Evolutionary conservation across 2,888 invertebrate species (phyloP).

Genomic region (Listrodromus nycthemerus): DNA sequence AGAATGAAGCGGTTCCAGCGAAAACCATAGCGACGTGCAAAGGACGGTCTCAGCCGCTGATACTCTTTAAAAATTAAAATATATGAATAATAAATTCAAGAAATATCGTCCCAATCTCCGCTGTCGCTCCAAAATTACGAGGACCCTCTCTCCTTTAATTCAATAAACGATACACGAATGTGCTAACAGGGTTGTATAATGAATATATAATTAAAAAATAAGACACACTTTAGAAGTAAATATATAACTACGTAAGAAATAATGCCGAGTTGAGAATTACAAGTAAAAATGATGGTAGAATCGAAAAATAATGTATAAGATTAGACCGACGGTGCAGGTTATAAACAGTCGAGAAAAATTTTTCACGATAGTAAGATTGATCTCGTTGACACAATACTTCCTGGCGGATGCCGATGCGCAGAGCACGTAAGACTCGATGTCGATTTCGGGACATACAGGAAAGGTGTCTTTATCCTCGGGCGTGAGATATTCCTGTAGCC

Average conservation of each 20-base stretch:
- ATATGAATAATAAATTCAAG: neutral
- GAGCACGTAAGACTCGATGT: conserved; percentile 78
- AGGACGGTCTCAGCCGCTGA: conserved; percentile 23
- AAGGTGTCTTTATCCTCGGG: conserved; percentile 75
- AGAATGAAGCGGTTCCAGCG: conserved; percentile 21
- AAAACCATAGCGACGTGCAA: conserved; percentile 28
- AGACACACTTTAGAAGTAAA: no score
- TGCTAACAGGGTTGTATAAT: no score
- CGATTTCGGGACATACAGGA: conserved; percentile 75
- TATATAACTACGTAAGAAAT: neutral
- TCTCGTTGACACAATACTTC: conserved; percentile 76
- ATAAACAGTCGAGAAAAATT: conserved; percentile 68
- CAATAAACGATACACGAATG: neutral
- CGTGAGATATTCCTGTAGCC: conserved; percentile 71
- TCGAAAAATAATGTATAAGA: conserved; percentile 44
- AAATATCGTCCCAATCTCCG: neutral
- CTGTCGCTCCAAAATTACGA: neutral
- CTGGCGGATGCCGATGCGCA: conserved; percentile 77
- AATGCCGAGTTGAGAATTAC: neutral
- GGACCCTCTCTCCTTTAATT: neutral
- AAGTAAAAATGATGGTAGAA: neutral
- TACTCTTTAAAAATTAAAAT: conserved; percentile 26
- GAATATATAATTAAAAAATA: no score
- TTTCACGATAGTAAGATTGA: conserved; percentile 70
- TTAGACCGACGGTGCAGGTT: conserved; percentile 23